Percentiles rank a stretch among this genome's conserved stretches.
These are phyloP conservation scores for Dicrostonyx torquatus DNA, from an alignment of 2,797 vertebrate genomes.

Conservation along the genomic window DNA sequence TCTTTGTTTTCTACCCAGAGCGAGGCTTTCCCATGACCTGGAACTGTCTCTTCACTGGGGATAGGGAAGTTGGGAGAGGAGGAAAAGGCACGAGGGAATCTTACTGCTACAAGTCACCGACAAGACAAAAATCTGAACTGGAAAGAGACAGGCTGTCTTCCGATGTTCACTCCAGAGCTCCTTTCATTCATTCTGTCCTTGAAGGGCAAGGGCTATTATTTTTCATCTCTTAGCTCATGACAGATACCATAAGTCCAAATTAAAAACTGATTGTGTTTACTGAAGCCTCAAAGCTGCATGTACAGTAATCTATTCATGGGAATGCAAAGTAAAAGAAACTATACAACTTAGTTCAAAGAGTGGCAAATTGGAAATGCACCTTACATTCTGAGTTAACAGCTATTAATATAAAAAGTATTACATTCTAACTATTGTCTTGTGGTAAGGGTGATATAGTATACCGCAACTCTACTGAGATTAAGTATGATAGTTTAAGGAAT, in stretches of 20 bases:
- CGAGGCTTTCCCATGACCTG: background rate
- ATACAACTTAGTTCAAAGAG: conserved; percentile 46
- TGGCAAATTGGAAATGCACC: conserved; percentile 75
- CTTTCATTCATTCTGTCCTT: conserved; percentile 10
- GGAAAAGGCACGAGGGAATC: background rate
- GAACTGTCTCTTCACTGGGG: background rate
- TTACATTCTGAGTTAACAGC: conserved; percentile 69
- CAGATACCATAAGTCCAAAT: background rate
- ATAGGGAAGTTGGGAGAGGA: background rate
- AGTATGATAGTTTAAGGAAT: conserved; percentile 55
- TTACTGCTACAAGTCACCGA: background rate
- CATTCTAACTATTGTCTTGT: conserved; percentile 66
- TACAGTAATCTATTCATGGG: background rate
- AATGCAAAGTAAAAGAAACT: conserved; percentile 36
- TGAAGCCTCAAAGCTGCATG: conserved; percentile 23
- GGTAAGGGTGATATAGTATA: conserved; percentile 49
- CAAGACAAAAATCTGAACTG: background rate
- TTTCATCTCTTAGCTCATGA: background rate
- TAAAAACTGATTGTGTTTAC: conserved; percentile 33
- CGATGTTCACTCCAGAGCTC: background rate
- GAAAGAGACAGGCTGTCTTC: background rate
- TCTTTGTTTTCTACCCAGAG: background rate
- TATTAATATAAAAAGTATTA: conserved; percentile 33
- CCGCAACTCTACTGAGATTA: conserved; percentile 72
- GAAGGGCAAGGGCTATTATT: background rate